Evolutionary conservation across 2,888 invertebrate genomes (phyloP), one percentile per base, ranked within the genome.

Genomic region (Catocala fraxini): DNA sequence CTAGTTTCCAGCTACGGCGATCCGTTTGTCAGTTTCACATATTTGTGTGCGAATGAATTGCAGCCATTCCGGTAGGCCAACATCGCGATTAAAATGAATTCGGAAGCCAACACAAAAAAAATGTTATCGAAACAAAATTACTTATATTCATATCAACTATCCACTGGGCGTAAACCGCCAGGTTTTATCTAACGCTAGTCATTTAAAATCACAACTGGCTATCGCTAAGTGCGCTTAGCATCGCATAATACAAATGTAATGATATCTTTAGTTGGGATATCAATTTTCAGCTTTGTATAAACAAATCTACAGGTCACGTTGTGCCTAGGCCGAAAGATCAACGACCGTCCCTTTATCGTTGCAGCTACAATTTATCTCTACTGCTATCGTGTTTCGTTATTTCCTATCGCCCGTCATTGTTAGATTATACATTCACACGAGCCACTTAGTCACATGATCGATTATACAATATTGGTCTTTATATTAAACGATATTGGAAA

Each of bases 261-360:
- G 43, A 72, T 70, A 74, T 75, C 67, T 70, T 58, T 65, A 25
- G 56, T 13, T 54, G 13, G 59, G 55, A 68, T 75, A 74, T 75
- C 73, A 68, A 65, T 70, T 74, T 70, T 64, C 65, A 72, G 47
- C 43, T 58, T 63, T 42, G 42, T 64, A 64, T 71, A 71, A 75
- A 73, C 79, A 80, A 77, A 73, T 73, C 73, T 59, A 71, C 75
- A 56, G 71, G 74, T 72, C 74, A 80, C 76, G 79, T 81, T 78
- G 65, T 67, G 66, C 79, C 75, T 86, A 79, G 86, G 84, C 81
- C 83, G 77, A 85, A 79, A 84, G 90, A 78, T 80, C 89, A 89
- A 86, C 72, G 89, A 88, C 89, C 90, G 88, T 85, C 85, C 85
- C 86, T 88, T 84, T 86, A 87, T 86, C 81, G 74, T 62, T 74